Conservation (phyloP, 2,797 vertebrate species). For the Neostethus bicornis region DNA sequence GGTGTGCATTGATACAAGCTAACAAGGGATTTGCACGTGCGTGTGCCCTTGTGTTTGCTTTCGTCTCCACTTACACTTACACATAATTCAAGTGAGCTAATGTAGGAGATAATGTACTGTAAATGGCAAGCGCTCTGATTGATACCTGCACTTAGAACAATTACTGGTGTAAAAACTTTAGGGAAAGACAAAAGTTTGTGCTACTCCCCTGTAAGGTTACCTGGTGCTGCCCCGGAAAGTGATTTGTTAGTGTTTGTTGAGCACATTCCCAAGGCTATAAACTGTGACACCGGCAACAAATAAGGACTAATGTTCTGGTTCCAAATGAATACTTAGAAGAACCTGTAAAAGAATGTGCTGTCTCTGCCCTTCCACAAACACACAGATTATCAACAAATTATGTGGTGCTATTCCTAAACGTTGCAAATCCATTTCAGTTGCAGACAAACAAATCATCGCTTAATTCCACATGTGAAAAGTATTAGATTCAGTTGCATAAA, state of each 20-base stretch:
- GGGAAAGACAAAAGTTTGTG: constrained; percentile 71
- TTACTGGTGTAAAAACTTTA: constrained; percentile 79
- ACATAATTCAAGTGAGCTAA: constrained; percentile 78
- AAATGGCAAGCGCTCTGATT: constrained; percentile 80
- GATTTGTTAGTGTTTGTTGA: constrained; percentile 78
- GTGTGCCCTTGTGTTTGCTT: constrained; percentile 62
- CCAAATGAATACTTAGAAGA: constrained; percentile 70
- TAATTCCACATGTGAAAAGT: constrained; percentile 2
- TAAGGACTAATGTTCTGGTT: constrained; percentile 73
- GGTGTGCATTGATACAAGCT: constrained; percentile 44
- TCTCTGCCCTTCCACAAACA: constrained; percentile 42
- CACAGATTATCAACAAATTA: constrained; percentile 50
- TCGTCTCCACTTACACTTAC: constrained; percentile 64
- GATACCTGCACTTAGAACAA: constrained; percentile 81
- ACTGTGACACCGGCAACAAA: constrained; percentile 72
- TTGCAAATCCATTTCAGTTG: constrained; percentile 24
- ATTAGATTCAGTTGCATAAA: constrained; percentile 1
- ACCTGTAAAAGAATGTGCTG: constrained; percentile 61
- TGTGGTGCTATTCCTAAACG: constrained; percentile 23
- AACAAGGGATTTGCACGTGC: constrained; percentile 52
- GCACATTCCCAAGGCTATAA: constrained; percentile 69
- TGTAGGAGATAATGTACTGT: constrained; percentile 81
- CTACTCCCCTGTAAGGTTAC: constrained; percentile 56
- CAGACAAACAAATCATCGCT: constrained; percentile 13
- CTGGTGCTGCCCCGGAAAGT: constrained; percentile 55